Conservation (phyloP, 2,113 vertebrate genomes). For the Thamnophis sirtalis region DNA sequence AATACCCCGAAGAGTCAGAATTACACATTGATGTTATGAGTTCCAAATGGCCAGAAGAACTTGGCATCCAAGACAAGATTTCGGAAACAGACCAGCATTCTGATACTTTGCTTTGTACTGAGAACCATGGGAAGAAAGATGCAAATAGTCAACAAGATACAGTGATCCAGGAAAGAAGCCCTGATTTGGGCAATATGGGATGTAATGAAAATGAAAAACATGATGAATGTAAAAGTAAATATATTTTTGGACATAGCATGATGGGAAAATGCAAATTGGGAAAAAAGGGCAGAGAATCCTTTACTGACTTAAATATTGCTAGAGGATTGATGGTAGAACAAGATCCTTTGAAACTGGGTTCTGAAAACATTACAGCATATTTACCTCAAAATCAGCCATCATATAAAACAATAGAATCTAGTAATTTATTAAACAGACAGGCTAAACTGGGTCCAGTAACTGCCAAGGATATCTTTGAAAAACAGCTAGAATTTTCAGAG, state of each 20-base stretch:
- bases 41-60: conserved; percentile 39
- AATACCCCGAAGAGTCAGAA: conserved; percentile 40
- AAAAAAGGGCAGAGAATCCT: conserved; percentile 21
- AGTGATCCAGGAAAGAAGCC: conserved; percentile 1
- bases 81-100: conserved; percentile 4
- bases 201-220: conserved; percentile 23
- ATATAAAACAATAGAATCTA: conserved; percentile 35
- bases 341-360: conserved; percentile 46
- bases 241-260: conserved; percentile 28
- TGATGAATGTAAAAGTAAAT: conserved; percentile 28
- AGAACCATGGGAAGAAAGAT: conserved; percentile 20
- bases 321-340: conserved; percentile 27
- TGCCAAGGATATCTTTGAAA: conserved; percentile 55
- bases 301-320: conserved; percentile 5
- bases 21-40: conserved; percentile 7
- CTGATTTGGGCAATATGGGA: background rate
- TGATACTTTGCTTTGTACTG: conserved; percentile 33
- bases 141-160: conserved; percentile 34
- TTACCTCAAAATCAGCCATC: conserved; percentile 36
- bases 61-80: background rate
- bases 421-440: conserved; percentile 45
- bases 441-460: conserved; percentile 54
- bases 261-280: background rate
- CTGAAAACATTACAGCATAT: conserved; percentile 47
- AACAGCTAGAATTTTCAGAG: conserved; percentile 19